phyloP scores from a whole-genome alignment of 2,797 vertebrate species.

The Muscicapa comitata region DNA sequence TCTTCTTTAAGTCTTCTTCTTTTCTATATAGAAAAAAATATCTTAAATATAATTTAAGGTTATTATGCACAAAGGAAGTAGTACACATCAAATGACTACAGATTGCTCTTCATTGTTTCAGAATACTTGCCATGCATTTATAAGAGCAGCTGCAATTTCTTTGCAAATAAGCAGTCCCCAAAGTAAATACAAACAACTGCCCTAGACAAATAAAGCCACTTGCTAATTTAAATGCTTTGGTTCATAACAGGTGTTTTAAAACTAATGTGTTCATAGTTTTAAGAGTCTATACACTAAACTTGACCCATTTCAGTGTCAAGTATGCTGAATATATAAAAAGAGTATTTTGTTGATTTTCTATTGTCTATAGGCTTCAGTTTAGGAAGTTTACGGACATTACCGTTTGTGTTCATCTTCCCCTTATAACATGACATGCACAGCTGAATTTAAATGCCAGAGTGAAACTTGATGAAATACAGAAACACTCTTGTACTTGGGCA shows the following conservation, averaged over 20 bases:
- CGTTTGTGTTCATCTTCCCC: neutral
- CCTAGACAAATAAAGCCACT: neutral
- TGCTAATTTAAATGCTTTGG: neutral
- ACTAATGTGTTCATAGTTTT: neutral
- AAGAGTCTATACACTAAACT: neutral
- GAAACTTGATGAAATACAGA: neutral
- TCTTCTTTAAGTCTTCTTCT: neutral
- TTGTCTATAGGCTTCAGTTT: neutral
- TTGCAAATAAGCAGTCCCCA: neutral
- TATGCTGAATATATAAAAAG: neutral
- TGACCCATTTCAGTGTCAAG: neutral
- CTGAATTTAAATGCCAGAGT: neutral
- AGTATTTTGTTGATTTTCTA: neutral
- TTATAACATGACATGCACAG: neutral
- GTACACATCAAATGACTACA: neutral
- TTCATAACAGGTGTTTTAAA: neutral
- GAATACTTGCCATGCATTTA: neutral
- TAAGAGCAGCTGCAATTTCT: neutral
- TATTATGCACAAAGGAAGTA: neutral
- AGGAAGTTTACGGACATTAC: neutral
- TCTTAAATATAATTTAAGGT: neutral
- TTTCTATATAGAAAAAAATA: neutral
- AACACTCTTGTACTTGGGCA: neutral
- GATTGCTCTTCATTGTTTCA: neutral
- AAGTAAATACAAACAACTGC: neutral